These are phyloP conservation scores for Chironomus striatipennis DNA, from an alignment of 1,140 invertebrate genomes.

Conservation along the genomic window DNA sequence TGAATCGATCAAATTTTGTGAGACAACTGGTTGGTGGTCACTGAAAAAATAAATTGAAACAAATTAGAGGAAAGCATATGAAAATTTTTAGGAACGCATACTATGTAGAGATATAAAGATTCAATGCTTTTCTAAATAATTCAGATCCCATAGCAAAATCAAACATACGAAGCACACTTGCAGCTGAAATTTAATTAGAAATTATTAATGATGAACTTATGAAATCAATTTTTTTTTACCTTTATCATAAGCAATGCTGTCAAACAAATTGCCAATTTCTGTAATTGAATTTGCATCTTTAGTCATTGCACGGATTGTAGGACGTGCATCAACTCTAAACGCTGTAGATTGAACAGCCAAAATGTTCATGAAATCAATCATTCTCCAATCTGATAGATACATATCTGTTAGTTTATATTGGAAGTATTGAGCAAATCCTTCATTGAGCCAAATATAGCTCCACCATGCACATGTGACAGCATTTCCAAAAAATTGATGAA, in stretches of 20 bases:
- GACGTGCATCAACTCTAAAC: slow-evolving; percentile 54
- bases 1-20: neutral
- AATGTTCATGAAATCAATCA: neutral
- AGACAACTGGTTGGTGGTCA: neutral
- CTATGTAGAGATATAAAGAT: slow-evolving; percentile 35
- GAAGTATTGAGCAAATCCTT: neutral
- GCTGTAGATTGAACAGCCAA: slow-evolving; percentile 30
- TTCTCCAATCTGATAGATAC: neutral
- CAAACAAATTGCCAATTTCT: slow-evolving; percentile 69
- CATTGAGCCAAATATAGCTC: slow-evolving; percentile 29
- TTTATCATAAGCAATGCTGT: slow-evolving; percentile 69
- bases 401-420: neutral
- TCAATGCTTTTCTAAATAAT: neutral
- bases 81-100: neutral
- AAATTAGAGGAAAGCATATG: too few relatives aligned
- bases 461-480: slow-evolving; percentile 45
- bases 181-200: slow-evolving; percentile 42
- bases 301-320: slow-evolving; percentile 65
- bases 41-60: neutral
- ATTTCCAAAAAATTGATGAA: slow-evolving; percentile 65
- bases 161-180: slow-evolving; percentile 86
- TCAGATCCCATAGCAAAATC: slow-evolving; percentile 67
- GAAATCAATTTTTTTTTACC: slow-evolving; percentile 37
- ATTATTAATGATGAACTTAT: neutral
- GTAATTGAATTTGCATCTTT: slow-evolving; percentile 56